Evolutionary conservation across 2,888 invertebrate genomes (phyloP).

Genomic region (Yponomeuta sedellus): DNA sequence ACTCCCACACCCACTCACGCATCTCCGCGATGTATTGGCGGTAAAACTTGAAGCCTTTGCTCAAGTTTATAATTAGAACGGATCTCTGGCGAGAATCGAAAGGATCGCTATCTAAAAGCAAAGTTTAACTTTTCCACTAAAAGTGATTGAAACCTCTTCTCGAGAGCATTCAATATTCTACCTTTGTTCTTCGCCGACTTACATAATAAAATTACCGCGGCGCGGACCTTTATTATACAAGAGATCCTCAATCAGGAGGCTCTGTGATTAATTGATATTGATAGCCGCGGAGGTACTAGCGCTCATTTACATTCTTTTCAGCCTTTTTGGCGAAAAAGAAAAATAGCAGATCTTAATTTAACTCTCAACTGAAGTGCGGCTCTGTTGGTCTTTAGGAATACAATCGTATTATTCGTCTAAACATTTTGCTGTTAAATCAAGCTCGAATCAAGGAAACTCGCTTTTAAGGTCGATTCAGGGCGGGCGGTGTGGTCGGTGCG

Average conservation of each 20-base stretch:
- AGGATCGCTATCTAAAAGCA: background rate
- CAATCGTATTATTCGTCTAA: background rate
- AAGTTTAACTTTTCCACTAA: background rate
- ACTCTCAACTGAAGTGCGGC: background rate
- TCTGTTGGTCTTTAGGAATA: background rate
- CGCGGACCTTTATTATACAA: constrained; percentile 4
- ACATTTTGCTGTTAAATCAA: background rate
- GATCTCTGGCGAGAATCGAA: background rate
- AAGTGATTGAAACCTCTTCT: constrained; percentile 1
- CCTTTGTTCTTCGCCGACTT: constrained; percentile 6
- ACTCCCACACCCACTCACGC: background rate
- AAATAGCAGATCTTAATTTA: background rate
- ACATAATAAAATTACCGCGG: constrained; percentile 8
- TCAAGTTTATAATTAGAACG: background rate
- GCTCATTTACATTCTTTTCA: background rate
- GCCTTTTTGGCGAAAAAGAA: background rate
- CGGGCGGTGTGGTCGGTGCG: background rate
- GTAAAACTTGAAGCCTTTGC: background rate
- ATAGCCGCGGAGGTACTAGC: constrained; percentile 11
- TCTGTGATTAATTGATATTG: constrained; percentile 21
- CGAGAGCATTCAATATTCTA: constrained; percentile 4
- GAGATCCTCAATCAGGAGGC: constrained; percentile 15
- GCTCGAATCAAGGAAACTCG: background rate
- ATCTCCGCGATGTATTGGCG: background rate
- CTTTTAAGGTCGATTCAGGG: background rate